These are phyloP conservation scores for Alviniconcha strummeri DNA, from an alignment of 2,888 invertebrate genomes.

Conservation along the genomic window DNA sequence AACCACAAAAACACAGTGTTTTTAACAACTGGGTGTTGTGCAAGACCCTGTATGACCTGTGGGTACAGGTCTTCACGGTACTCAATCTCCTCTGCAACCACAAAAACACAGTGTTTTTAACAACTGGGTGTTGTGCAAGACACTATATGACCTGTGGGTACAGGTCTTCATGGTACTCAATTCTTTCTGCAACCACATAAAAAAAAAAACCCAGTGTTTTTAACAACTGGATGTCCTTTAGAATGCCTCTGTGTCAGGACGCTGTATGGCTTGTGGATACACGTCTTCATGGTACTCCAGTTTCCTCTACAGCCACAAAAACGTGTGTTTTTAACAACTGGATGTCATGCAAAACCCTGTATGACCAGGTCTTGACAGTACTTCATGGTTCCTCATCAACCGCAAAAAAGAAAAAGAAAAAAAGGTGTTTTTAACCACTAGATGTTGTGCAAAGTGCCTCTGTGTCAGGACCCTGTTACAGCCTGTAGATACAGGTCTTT, in stretches of 20 bases:
- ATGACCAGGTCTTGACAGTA: slow-evolving; percentile 32
- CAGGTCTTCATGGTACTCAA: neutral
- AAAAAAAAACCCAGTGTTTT: neutral
- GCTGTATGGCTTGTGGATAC: slow-evolving; percentile 56
- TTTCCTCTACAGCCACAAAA: neutral
- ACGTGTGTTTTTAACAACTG: neutral
- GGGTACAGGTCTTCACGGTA: slow-evolving; percentile 69
- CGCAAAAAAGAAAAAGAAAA: too few species aligned
- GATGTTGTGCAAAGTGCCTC: too few species aligned
- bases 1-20: slow-evolving; percentile 9
- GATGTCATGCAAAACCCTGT: slow-evolving; percentile 29
- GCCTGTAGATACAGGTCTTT: too few species aligned
- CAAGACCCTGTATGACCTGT: slow-evolving; percentile 43
- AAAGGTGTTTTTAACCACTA: neutral
- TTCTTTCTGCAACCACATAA: too few species aligned
- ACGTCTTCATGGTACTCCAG: too few species aligned
- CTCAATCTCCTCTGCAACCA: slow-evolving; percentile 58
- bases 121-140: slow-evolving; percentile 1
- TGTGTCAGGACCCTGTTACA: slow-evolving; percentile 30
- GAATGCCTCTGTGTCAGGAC: slow-evolving; percentile 8
- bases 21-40: neutral
- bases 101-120: neutral
- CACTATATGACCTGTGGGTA: slow-evolving; percentile 56
- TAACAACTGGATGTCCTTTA: neutral
- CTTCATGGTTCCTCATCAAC: too few species aligned